Percentiles rank a stretch among this genome's conserved stretches.
These are phyloP conservation scores for cattle (Bos taurus) DNA, from an alignment of 2,113 vertebrate genomes.

Conservation along the genomic window ARS-UCD2.0 NC_037329.1:9977501-9978000, in stretches of 20 bases:
- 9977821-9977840: slow-evolving; percentile 28
- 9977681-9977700: background rate
- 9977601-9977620: background rate
- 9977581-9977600: background rate
- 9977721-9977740: background rate
- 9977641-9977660: background rate
- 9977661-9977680: background rate
- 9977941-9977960: background rate
- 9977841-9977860: background rate
- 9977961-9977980: background rate
- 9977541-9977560: background rate
- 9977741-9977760: background rate
- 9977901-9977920: background rate
- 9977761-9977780: background rate
- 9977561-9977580: background rate
- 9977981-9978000: background rate
- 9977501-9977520: slow-evolving; percentile 34
- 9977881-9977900: background rate
- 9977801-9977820: background rate
- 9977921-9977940: background rate
- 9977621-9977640: background rate
- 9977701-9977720: background rate
- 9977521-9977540: slow-evolving; percentile 46
- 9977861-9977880: background rate
- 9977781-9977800: background rate